Percentiles rank a stretch among this genome's conserved stretches.
Conservation (phyloP, 2,797 vertebrate species). For the Acipenser transmontanus region DNA sequence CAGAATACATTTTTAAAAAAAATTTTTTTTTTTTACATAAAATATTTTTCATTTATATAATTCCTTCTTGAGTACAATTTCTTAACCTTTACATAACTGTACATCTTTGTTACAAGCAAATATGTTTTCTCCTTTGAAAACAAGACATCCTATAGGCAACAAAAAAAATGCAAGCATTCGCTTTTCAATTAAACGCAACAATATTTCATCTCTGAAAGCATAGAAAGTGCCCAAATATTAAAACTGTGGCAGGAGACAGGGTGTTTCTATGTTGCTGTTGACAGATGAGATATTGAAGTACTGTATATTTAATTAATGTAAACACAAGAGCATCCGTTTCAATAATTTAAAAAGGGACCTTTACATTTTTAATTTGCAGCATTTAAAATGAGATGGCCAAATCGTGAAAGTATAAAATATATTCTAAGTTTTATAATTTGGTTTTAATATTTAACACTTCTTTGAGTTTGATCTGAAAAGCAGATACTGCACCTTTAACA, state of each 20-base stretch:
- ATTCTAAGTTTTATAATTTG: too few species aligned
- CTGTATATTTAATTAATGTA: too few species aligned
- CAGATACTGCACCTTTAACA: neutral
- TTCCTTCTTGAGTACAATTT: constrained; percentile 46
- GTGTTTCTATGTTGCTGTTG: too few species aligned
- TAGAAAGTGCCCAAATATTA: neutral
- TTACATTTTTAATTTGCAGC: too few species aligned
- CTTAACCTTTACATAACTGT: constrained; percentile 52
- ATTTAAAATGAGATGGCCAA: neutral
- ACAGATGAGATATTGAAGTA: neutral
- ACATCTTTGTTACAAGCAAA: constrained; percentile 59
- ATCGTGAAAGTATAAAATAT: neutral
- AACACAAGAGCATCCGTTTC: too few species aligned
- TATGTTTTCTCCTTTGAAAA: constrained; percentile 54
- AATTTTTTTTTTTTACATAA: constrained; percentile 46
- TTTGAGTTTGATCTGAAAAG: neutral
- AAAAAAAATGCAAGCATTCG: constrained; percentile 1
- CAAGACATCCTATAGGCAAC: constrained; percentile 21
- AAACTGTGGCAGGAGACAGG: too few species aligned
- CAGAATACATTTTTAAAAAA: constrained; percentile 7
- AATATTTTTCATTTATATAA: constrained; percentile 56
- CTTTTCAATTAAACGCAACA: constrained; percentile 3
- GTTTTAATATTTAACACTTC: neutral
- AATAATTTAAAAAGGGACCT: too few species aligned
- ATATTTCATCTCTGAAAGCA: neutral